Evolutionary conservation across 2,888 invertebrate species (phyloP).

Genomic region (Caprella mutica): DNA sequence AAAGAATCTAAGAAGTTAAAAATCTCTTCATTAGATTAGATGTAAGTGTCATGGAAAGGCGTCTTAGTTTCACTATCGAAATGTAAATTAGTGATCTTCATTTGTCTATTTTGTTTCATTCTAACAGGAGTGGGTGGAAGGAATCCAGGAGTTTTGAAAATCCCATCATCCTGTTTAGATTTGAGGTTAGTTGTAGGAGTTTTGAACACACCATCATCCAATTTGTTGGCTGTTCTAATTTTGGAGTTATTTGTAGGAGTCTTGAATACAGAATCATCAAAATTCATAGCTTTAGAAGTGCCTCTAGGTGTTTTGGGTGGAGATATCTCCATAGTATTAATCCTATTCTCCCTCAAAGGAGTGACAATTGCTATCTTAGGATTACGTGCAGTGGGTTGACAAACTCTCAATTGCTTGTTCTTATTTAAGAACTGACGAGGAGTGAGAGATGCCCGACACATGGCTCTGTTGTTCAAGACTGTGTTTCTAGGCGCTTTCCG

Average conservation of each 20-base stretch:
- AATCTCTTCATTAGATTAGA: no score
- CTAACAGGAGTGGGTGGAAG: not conserved
- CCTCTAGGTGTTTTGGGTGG: no score
- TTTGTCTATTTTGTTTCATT: not conserved
- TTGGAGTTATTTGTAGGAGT: no score
- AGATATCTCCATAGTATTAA: no score
- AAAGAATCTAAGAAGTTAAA: no score
- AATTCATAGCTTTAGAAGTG: no score
- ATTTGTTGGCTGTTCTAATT: no score
- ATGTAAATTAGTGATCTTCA: not conserved
- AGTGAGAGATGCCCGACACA: not conserved
- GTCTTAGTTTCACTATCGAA: no score
- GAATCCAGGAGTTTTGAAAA: not conserved
- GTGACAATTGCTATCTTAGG: constrained; percentile 23
- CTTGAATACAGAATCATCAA: no score
- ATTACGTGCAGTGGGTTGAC: not conserved
- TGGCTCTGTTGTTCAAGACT: no score
- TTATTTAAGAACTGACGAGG: constrained; percentile 3
- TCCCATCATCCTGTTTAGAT: not conserved
- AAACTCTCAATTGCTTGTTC: not conserved
- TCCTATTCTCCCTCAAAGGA: constrained; percentile 19
- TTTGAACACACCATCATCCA: no score
- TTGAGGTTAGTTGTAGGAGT: not conserved
- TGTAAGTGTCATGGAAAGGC: no score
- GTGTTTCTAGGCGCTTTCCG: not conserved